Evolutionary conservation across 2,797 vertebrate genomes (phyloP).

Genomic region (Falco naumanni): DNA sequence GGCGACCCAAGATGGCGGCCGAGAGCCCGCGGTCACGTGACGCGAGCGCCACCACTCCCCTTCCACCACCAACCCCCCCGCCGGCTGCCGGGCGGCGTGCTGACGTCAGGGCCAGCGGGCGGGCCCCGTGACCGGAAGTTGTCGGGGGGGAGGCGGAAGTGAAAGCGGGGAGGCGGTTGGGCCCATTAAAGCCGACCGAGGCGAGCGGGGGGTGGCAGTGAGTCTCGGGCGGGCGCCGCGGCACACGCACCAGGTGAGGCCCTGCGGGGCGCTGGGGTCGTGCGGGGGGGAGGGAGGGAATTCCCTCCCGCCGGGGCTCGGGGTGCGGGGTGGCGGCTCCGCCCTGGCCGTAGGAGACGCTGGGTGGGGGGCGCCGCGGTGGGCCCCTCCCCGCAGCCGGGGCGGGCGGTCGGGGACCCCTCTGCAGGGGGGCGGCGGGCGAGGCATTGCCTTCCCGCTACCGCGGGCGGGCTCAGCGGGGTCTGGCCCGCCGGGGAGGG

Average conservation of each 20-base stretch:
- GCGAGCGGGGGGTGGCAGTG: background rate
- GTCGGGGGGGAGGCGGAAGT: conserved; percentile 78
- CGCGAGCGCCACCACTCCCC: background rate
- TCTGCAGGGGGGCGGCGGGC: background rate
- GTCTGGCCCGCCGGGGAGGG: background rate
- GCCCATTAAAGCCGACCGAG: conserved; percentile 65
- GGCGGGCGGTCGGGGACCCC: background rate
- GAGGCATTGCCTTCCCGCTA: background rate
- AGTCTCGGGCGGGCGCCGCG: background rate
- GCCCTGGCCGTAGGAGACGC: background rate
- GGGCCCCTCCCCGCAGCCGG: background rate
- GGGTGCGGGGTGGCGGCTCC: background rate
- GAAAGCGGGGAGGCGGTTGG: conserved; percentile 67
- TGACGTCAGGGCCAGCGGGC: conserved; percentile 11
- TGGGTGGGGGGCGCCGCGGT: background rate
- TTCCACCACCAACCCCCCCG: no score
- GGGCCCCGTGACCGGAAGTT: conserved; percentile 75
- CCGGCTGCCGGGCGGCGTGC: background rate
- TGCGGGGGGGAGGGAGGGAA: no score
- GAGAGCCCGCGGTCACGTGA: background rate
- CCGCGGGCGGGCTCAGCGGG: background rate
- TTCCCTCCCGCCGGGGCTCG: fast-evolving
- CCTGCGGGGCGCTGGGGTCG: fast-evolving
- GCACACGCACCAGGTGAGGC: background rate
- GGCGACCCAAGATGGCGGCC: background rate